Evolutionary conservation across 2,888 invertebrate species (phyloP).

Genomic region (Tenthredo scrophulariae): DNA sequence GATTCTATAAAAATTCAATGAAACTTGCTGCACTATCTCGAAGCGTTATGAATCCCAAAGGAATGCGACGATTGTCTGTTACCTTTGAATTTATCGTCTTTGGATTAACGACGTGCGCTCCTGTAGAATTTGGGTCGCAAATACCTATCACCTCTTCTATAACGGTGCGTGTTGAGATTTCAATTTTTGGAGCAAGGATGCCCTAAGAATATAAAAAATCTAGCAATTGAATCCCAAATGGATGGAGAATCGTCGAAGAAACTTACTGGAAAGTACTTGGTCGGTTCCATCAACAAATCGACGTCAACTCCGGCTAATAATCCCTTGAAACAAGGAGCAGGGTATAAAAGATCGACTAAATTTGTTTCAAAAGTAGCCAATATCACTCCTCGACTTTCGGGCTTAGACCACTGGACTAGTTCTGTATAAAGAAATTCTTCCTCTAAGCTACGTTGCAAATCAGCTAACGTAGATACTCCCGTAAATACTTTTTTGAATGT

Average conservation of each 20-base stretch:
- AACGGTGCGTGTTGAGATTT: constrained; percentile 84
- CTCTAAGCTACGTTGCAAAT: constrained; percentile 79
- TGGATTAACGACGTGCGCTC: constrained; percentile 74
- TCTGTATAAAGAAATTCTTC: constrained; percentile 83
- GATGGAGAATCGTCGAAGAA: background rate
- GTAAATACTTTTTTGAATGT: constrained; percentile 83
- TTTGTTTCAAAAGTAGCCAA: constrained; percentile 84
- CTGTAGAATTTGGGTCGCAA: constrained; percentile 61
- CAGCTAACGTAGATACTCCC: constrained; percentile 76
- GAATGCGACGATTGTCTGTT: background rate
- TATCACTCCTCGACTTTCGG: constrained; percentile 77
- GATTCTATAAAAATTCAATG: constrained; percentile 62
- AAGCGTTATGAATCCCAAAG: background rate
- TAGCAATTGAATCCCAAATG: constrained; percentile 14
- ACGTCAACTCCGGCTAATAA: constrained; percentile 82
- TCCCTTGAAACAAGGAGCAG: constrained; percentile 80
- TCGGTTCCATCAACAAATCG: constrained; percentile 85
- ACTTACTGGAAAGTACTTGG: constrained; percentile 84
- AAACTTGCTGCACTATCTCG: background rate
- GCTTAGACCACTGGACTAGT: constrained; percentile 82
- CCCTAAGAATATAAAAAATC: constrained; percentile 79
- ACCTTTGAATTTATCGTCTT: constrained; percentile 77
- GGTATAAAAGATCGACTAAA: constrained; percentile 84
- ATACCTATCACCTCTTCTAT: constrained; percentile 81
- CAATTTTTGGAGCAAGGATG: constrained; percentile 86